phyloP scores from a whole-genome alignment of 2,888 invertebrate species.

The Cryptocheilus praepositus region DNA sequence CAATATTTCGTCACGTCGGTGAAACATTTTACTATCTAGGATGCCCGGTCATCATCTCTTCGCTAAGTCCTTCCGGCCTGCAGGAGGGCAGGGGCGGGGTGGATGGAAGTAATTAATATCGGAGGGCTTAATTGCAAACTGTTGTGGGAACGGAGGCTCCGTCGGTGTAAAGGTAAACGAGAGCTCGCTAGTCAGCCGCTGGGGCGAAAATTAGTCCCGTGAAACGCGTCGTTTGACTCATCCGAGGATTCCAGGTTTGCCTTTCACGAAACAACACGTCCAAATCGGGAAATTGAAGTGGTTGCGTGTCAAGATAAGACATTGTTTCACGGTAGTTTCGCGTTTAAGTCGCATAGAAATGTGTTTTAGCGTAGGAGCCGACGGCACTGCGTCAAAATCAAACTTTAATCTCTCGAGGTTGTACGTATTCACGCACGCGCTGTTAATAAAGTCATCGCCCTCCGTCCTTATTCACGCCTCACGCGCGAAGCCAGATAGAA shows the following conservation, averaged over 20 bases:
- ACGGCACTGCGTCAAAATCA: no score
- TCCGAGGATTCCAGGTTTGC: constrained; percentile 27
- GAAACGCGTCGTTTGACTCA: constrained; percentile 24
- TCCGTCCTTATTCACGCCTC: background rate
- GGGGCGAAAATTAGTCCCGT: constrained; percentile 28
- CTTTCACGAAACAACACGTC: constrained; percentile 5
- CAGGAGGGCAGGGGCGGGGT: constrained; percentile 6
- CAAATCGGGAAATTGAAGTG: no score
- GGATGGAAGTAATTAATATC: constrained; percentile 40
- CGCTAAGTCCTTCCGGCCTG: constrained; percentile 23
- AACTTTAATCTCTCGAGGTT: constrained; percentile 26
- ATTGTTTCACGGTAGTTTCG: no score
- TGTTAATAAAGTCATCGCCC: constrained; percentile 31
- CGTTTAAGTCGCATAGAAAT: no score
- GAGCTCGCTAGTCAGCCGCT: constrained; percentile 10
- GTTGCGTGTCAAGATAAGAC: no score
- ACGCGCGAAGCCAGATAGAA: constrained; percentile 28
- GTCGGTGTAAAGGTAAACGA: constrained; percentile 29
- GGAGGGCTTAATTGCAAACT: constrained; percentile 27
- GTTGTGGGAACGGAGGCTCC: no score
- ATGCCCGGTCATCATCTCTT: constrained; percentile 4
- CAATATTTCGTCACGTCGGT: no score
- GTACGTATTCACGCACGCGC: constrained; percentile 15
- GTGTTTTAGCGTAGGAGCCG: no score
- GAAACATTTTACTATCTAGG: no score